Evolutionary conservation across 2,113 vertebrate genomes (phyloP).

Genomic region (Solea solea): DNA sequence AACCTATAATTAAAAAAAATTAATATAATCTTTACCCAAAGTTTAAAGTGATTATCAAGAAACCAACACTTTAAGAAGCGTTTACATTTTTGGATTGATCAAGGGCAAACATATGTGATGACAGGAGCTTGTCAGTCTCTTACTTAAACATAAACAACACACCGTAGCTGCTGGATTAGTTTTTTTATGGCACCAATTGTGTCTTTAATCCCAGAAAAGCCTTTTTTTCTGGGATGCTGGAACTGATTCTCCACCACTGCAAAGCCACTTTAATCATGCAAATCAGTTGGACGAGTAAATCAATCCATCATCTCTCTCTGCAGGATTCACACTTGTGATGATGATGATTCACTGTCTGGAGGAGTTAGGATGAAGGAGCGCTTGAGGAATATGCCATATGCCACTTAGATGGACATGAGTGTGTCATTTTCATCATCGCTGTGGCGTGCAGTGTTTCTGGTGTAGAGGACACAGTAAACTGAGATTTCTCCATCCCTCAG

Average conservation of each 20-base stretch:
- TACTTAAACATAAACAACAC: neutral
- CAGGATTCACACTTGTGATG: constrained; percentile 17
- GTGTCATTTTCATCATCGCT: constrained; percentile 7
- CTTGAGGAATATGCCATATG: constrained; percentile 14
- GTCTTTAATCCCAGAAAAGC: neutral
- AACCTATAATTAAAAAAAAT: no score
- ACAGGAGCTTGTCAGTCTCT: neutral
- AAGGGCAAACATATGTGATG: neutral
- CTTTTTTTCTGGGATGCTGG: neutral
- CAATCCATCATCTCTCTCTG: constrained; percentile 10
- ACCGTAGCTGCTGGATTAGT: neutral
- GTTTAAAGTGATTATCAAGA: neutral
- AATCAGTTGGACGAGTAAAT: constrained; percentile 26
- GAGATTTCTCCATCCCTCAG: neutral
- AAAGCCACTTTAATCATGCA: constrained; percentile 57
- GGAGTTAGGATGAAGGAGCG: constrained; percentile 5
- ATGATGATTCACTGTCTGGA: constrained; percentile 29
- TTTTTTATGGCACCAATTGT: neutral
- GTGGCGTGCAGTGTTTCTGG: neutral
- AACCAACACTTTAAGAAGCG: neutral
- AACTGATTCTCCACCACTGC: neutral
- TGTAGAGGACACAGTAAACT: neutral
- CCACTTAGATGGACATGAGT: neutral
- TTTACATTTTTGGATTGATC: neutral
- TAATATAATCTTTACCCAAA: neutral